phyloP scores from a whole-genome alignment of 1,140 invertebrate species.

The Pemphigus obesinymphae region DNA sequence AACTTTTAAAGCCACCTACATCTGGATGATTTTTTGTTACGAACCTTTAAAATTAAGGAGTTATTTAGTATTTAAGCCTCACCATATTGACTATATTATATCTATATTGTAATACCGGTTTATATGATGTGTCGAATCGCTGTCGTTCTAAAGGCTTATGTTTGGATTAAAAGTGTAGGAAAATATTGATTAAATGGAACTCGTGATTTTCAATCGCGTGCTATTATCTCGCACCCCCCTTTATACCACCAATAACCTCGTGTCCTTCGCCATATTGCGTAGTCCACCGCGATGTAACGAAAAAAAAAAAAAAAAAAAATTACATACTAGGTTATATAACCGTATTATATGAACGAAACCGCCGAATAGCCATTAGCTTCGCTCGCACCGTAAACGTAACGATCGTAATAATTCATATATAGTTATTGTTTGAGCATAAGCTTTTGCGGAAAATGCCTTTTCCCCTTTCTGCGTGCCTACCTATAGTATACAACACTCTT shows the following conservation, averaged over 20 bases:
- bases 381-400: not conserved
- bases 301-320: constrained; percentile 1
- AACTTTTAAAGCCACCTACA: too few relatives aligned
- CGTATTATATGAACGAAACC: not conserved
- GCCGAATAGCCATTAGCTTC: constrained; percentile 4
- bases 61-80: too few relatives aligned
- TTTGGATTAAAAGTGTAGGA: constrained; percentile 5
- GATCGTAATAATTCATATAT: constrained; percentile 10
- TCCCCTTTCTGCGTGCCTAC: not conserved
- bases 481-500: not conserved
- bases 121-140: not conserved
- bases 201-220: not conserved
- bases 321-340: too few relatives aligned
- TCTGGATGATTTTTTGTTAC: too few relatives aligned
- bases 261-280: not conserved
- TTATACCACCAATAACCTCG: too few relatives aligned
- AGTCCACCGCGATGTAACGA: not conserved
- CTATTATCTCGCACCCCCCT: not conserved
- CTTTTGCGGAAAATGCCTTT: constrained; percentile 16
- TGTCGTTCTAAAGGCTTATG: not conserved
- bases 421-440: constrained; percentile 25
- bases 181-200: not conserved
- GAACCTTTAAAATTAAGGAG: too few relatives aligned
- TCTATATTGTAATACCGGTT: too few relatives aligned
- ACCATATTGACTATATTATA: too few relatives aligned